Conservation (phyloP, 2,888 invertebrate species). For the Machimus rusticus region DNA sequence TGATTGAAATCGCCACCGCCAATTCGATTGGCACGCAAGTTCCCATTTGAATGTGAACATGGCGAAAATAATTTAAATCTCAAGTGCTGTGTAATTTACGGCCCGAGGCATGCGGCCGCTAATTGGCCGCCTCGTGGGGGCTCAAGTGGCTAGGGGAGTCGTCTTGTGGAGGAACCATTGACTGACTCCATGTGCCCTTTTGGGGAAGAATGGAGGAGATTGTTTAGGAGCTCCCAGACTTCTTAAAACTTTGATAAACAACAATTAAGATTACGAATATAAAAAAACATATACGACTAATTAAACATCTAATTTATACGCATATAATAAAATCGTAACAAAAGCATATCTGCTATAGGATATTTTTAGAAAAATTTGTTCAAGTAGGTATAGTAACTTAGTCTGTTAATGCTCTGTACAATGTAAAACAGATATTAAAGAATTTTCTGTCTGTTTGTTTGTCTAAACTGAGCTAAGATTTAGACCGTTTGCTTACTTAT, state of each 20-base stretch:
- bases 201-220: neutral
- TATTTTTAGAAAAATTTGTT: too few species aligned
- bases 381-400: too few species aligned
- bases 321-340: neutral
- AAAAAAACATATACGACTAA: neutral
- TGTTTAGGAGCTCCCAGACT: neutral
- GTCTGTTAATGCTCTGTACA: too few species aligned
- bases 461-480: too few species aligned
- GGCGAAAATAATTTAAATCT: neutral
- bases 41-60: neutral
- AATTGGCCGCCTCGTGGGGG: neutral
- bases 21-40: neutral
- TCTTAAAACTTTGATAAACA: neutral
- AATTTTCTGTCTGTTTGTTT: too few species aligned
- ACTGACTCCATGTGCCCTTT: neutral
- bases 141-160: neutral
- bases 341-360: too few species aligned
- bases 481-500: too few species aligned
- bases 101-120: neutral
- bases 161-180: neutral
- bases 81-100: conserved; percentile 4
- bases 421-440: too few species aligned
- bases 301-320: neutral
- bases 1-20: conserved; percentile 28
- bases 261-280: neutral